A percentile compares a stretch with the other conserved stretches of the same genome.
These are phyloP conservation scores for Zaprionus gabonicus DNA, from an alignment of 1,140 invertebrate species.

Conservation along the genomic window DNA sequence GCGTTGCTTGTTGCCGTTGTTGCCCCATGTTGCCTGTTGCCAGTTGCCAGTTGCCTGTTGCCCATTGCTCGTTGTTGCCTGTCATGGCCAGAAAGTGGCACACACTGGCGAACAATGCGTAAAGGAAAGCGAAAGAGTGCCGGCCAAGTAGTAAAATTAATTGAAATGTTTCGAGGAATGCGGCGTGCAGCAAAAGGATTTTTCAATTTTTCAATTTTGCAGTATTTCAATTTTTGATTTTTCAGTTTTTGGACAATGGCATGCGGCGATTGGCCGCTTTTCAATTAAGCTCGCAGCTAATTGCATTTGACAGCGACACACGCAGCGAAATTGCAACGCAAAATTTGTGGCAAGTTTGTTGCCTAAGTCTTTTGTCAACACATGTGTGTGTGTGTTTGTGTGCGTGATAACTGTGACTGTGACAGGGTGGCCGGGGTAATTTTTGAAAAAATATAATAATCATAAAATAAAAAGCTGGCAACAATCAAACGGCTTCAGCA, in stretches of 20 bases:
- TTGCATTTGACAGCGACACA: constrained; percentile 71
- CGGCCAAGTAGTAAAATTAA: constrained; percentile 57
- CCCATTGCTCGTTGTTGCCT: constrained; percentile 23
- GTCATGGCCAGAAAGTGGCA: constrained; percentile 54
- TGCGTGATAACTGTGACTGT: constrained; percentile 17
- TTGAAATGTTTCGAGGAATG: constrained; percentile 61
- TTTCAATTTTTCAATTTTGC: constrained; percentile 40
- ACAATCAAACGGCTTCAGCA: constrained; percentile 49
- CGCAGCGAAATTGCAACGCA: constrained; percentile 32
- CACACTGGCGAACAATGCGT: constrained; percentile 51
- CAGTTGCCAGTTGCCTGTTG: neutral
- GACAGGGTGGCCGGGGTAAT: constrained; percentile 50
- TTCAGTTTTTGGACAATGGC: constrained; percentile 48
- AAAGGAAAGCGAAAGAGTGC: constrained; percentile 56
- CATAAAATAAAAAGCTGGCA: constrained; percentile 77
- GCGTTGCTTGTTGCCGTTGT: constrained; percentile 5
- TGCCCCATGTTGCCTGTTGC: constrained; percentile 31
- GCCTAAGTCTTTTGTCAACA: constrained; percentile 73
- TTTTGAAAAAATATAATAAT: constrained; percentile 77
- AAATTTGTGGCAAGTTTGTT: constrained; percentile 54
- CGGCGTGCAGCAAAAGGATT: constrained; percentile 38
- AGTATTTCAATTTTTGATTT: constrained; percentile 30
- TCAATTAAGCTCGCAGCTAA: constrained; percentile 76
- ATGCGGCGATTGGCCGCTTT: constrained; percentile 43
- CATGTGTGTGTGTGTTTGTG: constrained; percentile 18